These are phyloP conservation scores for Drosophila novamexicana DNA, from an alignment of 1,140 invertebrate species.

Conservation along the genomic window DNA sequence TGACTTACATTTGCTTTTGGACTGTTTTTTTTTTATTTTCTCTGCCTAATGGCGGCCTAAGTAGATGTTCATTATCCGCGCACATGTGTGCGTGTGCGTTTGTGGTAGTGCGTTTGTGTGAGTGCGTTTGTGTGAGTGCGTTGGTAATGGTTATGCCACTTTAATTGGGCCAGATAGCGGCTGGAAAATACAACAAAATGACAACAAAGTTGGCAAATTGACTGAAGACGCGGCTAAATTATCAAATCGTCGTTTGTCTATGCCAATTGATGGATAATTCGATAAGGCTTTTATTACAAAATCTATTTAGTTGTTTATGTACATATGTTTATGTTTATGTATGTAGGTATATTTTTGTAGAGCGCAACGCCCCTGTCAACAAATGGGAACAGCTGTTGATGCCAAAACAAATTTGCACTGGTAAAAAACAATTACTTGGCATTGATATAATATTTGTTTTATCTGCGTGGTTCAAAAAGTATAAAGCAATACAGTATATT, in stretches of 20 bases:
- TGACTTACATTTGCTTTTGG: conserved; percentile 63
- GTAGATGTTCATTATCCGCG: conserved; percentile 57
- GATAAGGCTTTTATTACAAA: conserved; percentile 52
- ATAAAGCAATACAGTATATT: neutral
- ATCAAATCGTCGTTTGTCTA: conserved; percentile 47
- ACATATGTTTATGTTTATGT: neutral
- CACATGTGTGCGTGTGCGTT: conserved; percentile 21
- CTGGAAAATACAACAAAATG: conserved; percentile 28
- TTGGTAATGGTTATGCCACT: conserved; percentile 73
- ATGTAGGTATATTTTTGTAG: neutral
- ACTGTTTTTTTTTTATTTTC: conserved; percentile 42
- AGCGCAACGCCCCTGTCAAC: conserved; percentile 10
- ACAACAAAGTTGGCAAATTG: conserved; percentile 47
- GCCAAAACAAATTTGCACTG: neutral
- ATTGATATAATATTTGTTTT: neutral
- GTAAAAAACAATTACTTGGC: neutral
- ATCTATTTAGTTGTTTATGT: neutral
- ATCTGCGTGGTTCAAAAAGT: neutral
- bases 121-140: conserved; percentile 23
- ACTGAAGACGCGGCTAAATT: conserved; percentile 61
- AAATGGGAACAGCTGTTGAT: conserved; percentile 1
- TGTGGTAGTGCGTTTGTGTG: conserved; percentile 16
- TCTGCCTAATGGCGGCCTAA: conserved; percentile 49
- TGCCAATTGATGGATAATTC: conserved; percentile 51
- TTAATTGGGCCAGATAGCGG: conserved; percentile 64